A percentile compares a stretch with the other conserved stretches of the same genome.
phyloP scores from a whole-genome alignment of 1,140 invertebrate species.

The Brachionus plicatilis region DNA sequence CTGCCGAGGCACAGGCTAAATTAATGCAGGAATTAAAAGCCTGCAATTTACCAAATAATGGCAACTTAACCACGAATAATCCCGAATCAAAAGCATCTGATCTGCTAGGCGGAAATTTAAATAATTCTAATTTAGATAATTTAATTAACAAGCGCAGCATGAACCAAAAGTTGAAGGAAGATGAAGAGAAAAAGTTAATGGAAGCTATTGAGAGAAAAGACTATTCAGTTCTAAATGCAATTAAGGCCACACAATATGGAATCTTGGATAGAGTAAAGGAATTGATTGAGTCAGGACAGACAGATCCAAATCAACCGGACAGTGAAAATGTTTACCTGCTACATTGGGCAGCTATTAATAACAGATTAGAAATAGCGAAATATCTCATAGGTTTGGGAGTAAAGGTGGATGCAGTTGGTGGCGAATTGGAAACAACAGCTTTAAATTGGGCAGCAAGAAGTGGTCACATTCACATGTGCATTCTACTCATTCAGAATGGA shows the following conservation, averaged over 20 bases:
- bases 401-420: constrained; percentile 84
- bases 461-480: constrained; percentile 84
- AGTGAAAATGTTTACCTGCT: constrained; percentile 67
- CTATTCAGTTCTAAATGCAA: constrained; percentile 46
- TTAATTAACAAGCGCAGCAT: constrained; percentile 10
- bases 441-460: constrained; percentile 95
- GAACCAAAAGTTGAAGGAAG: neutral
- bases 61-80: neutral
- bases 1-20: neutral
- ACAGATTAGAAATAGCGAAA: constrained; percentile 76
- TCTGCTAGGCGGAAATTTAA: constrained; percentile 23
- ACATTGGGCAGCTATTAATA: constrained; percentile 98
- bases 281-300: constrained; percentile 76
- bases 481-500: constrained; percentile 80
- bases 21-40: constrained; percentile 19
- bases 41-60: neutral
- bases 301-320: constrained; percentile 56
- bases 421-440: constrained; percentile 87
- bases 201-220: constrained; percentile 10
- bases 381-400: constrained; percentile 81
- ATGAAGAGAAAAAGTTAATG: constrained; percentile 16
- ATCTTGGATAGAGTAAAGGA: constrained; percentile 74
- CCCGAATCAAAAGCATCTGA: neutral
- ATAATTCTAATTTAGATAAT: neutral
- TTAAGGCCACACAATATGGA: constrained; percentile 87